These are phyloP conservation scores for Papilio glaucus DNA, from an alignment of 1,140 invertebrate species.

Conservation along the genomic window DNA sequence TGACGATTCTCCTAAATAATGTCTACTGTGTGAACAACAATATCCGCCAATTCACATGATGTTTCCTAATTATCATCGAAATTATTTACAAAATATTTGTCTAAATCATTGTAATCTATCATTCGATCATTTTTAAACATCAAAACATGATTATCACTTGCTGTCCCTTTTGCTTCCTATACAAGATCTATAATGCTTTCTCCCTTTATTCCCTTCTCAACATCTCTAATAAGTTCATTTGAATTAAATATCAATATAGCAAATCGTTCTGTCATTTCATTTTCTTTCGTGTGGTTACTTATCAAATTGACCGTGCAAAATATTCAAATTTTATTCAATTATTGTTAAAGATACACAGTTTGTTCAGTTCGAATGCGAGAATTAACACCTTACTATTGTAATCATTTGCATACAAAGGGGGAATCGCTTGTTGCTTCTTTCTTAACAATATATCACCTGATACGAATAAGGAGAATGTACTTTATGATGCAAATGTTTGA, in stretches of 20 bases:
- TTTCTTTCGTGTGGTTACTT: constrained; percentile 57
- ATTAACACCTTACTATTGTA: constrained; percentile 38
- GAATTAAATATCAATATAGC: constrained; percentile 66
- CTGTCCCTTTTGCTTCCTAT: constrained; percentile 37
- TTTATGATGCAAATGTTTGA: background rate
- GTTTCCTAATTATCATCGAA: constrained; percentile 34
- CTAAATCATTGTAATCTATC: constrained; percentile 37
- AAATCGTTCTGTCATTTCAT: constrained; percentile 46
- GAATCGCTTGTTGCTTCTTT: constrained; percentile 18
- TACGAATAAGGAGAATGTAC: background rate
- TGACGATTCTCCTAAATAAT: background rate
- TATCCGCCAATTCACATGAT: constrained; percentile 36
- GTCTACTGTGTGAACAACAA: constrained; percentile 40
- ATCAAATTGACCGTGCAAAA: constrained; percentile 76
- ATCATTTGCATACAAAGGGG: constrained; percentile 39
- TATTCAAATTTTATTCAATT: constrained; percentile 56
- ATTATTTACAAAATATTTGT: constrained; percentile 38
- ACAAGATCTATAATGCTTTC: background rate
- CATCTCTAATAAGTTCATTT: too few relatives aligned
- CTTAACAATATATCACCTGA: constrained; percentile 1
- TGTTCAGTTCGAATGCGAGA: constrained; percentile 38
- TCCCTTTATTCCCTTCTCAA: constrained; percentile 16
- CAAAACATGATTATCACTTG: constrained; percentile 37
- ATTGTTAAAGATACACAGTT: constrained; percentile 46
- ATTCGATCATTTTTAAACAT: constrained; percentile 35